A percentile compares a stretch with the other conserved stretches of the same genome.
Conservation (phyloP, 2,888 invertebrate genomes). For the Scrobipalpa atriplicella region DNA sequence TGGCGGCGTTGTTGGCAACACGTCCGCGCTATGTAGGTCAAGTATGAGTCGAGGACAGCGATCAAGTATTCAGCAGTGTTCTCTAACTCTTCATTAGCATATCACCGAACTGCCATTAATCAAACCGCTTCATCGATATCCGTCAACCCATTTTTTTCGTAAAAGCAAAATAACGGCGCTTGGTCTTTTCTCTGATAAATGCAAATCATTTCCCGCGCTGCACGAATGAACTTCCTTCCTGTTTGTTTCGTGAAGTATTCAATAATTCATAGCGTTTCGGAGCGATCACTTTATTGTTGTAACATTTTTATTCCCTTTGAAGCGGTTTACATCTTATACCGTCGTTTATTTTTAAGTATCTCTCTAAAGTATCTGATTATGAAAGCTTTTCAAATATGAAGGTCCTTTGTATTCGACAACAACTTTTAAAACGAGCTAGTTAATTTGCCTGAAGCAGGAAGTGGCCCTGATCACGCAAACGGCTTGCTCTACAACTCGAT, state of each 20-base stretch:
- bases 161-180: constrained; percentile 44
- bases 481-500: constrained; percentile 21
- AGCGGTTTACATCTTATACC: constrained; percentile 13
- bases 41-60: constrained; percentile 68
- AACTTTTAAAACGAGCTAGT: constrained; percentile 21
- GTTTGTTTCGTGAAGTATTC: constrained; percentile 32
- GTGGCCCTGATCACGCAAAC: constrained; percentile 28
- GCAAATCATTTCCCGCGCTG: constrained; percentile 48
- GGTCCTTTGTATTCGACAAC: neutral
- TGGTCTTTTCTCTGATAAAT: constrained; percentile 51
- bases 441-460: constrained; percentile 27
- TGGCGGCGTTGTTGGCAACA: constrained; percentile 55
- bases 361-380: neutral
- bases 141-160: constrained; percentile 51
- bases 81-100: constrained; percentile 63
- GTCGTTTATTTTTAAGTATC: constrained; percentile 7
- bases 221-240: constrained; percentile 33
- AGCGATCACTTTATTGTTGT: constrained; percentile 19
- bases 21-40: constrained; percentile 66
- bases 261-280: constrained; percentile 32
- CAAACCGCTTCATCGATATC: constrained; percentile 57
- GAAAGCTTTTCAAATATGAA: constrained; percentile 1
- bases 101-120: constrained; percentile 66
- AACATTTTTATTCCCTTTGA: neutral
- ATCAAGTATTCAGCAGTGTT: constrained; percentile 45